Conservation (phyloP, 2,888 invertebrate genomes). For the Piscicola geometra region DNA sequence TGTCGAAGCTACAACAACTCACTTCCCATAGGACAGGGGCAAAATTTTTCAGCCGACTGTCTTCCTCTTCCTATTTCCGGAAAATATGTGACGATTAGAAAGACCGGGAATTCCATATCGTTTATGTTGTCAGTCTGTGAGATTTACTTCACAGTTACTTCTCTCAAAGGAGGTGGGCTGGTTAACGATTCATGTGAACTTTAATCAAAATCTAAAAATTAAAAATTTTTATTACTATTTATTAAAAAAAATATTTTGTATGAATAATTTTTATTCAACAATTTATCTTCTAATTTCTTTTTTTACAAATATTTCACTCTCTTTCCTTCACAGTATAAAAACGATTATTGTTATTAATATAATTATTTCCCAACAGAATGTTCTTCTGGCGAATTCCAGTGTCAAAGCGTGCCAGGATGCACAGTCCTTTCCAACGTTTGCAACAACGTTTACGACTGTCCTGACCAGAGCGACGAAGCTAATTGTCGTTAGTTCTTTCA, state of each 20-base stretch:
- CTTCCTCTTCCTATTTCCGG: background rate
- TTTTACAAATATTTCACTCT: no score
- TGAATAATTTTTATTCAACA: no score
- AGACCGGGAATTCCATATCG: background rate
- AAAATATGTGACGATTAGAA: background rate
- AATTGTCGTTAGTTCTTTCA: conserved; percentile 12
- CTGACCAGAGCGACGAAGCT: conserved; percentile 10
- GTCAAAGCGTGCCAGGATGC: background rate
- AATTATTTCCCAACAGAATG: background rate
- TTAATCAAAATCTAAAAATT: background rate
- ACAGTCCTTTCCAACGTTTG: background rate
- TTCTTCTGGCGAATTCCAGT: background rate
- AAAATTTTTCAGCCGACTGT: background rate
- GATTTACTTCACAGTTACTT: background rate
- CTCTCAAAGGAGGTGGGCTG: background rate
- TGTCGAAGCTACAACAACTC: background rate
- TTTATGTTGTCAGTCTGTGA: background rate
- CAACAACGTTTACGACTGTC: background rate
- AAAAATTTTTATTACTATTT: conserved; percentile 7
- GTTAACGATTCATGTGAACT: background rate
- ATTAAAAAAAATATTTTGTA: no score
- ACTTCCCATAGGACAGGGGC: background rate
- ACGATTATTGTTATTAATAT: background rate
- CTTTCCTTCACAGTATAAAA: no score
- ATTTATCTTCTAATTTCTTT: no score